These are phyloP conservation scores for Bombylius major DNA, from an alignment of 2,888 invertebrate species.

Conservation along the genomic window DNA sequence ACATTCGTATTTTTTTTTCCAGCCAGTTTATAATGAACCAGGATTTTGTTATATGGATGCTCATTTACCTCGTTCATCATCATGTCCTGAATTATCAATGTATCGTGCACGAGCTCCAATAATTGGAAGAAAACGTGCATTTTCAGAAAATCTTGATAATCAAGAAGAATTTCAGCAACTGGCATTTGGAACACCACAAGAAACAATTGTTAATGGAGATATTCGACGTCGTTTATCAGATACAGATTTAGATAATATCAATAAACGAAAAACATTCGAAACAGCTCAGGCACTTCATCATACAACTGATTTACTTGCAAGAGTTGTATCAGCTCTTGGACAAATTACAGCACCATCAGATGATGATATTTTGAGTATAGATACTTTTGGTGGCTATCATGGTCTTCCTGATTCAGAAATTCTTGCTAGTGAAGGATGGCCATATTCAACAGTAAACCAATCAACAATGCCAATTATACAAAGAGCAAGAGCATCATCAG, in stretches of 20 bases:
- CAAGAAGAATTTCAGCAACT: conserved; percentile 15
- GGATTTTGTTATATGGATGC: conserved; percentile 29
- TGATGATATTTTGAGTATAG: conserved; percentile 23
- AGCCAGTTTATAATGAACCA: conserved; percentile 66
- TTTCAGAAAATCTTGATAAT: conserved; percentile 48
- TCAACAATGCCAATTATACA: conserved; percentile 27
- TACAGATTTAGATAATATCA: conserved; percentile 63
- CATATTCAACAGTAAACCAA: conserved; percentile 39
- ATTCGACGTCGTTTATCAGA: conserved; percentile 57
- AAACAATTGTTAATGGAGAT: not conserved
- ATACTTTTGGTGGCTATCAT: conserved; percentile 44
- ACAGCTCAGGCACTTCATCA: conserved; percentile 57
- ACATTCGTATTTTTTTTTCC: conserved; percentile 16
- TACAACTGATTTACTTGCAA: conserved; percentile 61
- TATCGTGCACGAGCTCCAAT: conserved; percentile 42
- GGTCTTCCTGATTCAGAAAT: conserved; percentile 64
- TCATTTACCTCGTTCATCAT: conserved; percentile 50
- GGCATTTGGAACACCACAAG: conserved; percentile 14
- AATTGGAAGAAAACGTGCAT: conserved; percentile 44
- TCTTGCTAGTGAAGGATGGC: conserved; percentile 55
- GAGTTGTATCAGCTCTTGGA: conserved; percentile 66
- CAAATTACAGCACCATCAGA: conserved; percentile 41
- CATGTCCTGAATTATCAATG: conserved; percentile 53
- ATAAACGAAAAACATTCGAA: conserved; percentile 55
- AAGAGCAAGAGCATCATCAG: conserved; percentile 49